A percentile compares a stretch with the other conserved stretches of the same genome.
Evolutionary conservation across 2,113 vertebrate species (phyloP).

Genomic region (Piprites chloris): DNA sequence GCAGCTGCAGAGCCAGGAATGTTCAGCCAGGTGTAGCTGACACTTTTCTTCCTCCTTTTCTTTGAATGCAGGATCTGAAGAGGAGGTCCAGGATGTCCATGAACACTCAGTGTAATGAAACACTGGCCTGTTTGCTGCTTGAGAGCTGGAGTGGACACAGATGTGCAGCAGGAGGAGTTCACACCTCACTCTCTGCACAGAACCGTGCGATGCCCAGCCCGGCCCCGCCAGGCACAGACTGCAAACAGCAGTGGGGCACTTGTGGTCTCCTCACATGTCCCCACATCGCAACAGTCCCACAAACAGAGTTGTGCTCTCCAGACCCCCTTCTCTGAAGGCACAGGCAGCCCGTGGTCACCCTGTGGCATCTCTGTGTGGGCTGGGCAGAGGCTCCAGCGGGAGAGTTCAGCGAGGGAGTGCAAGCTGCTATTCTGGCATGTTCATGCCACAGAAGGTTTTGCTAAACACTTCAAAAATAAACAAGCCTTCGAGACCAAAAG

Average conservation of each 20-base stretch:
- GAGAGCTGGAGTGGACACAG: constrained; percentile 74
- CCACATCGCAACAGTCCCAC: rapidly evolving
- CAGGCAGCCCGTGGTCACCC: background rate
- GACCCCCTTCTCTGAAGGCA: background rate
- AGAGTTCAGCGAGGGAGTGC: constrained; percentile 69
- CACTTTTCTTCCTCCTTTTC: background rate
- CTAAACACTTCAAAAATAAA: constrained; percentile 47
- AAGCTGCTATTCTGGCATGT: constrained; percentile 58
- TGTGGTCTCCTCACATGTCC: background rate
- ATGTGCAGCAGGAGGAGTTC: constrained; percentile 21
- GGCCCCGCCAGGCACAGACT: background rate
- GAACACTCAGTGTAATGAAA: constrained; percentile 80
- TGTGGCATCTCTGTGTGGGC: background rate
- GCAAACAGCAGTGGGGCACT: background rate
- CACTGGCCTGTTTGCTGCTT: background rate
- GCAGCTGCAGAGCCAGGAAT: background rate
- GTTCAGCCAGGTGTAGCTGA: background rate
- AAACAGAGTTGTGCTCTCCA: background rate
- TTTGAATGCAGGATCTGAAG: constrained; percentile 83
- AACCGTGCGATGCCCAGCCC: background rate
- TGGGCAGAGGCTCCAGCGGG: constrained; percentile 20
- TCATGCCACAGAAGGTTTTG: constrained; percentile 52
- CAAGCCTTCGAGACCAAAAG: constrained; percentile 46
- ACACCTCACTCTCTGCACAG: background rate
- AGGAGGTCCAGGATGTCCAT: constrained; percentile 83